Percentiles rank a stretch among this genome's conserved stretches.
phyloP scores from a whole-genome alignment of 1,140 invertebrate species.

The Thaumatotibia leucotreta region DNA sequence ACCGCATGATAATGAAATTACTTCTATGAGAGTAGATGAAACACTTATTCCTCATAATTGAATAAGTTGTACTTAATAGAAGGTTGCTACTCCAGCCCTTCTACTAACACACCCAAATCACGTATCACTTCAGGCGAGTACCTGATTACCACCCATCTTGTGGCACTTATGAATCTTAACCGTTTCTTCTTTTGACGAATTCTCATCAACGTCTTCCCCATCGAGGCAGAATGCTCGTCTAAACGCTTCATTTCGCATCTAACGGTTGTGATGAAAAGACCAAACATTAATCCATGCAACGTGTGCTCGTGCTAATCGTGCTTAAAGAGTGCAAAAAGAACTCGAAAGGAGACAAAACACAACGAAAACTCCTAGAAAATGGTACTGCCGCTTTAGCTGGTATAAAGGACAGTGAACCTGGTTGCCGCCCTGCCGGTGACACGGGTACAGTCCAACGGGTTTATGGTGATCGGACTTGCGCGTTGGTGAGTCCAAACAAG shows the following conservation, averaged over 20 bases:
- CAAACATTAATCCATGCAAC: constrained; percentile 23
- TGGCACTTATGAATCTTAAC: constrained; percentile 50
- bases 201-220: constrained; percentile 39
- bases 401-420: constrained; percentile 84
- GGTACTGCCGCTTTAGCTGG: constrained; percentile 65
- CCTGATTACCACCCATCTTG: constrained; percentile 54
- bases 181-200: constrained; percentile 23
- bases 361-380: constrained; percentile 45
- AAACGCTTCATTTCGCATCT: constrained; percentile 53
- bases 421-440: constrained; percentile 96
- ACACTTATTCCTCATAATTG: constrained; percentile 41
- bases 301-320: constrained; percentile 34
- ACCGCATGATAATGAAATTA: constrained; percentile 44
- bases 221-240: constrained; percentile 46
- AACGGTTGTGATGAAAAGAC: constrained; percentile 34
- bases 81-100: constrained; percentile 14
- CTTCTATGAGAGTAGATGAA: constrained; percentile 23
- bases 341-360: constrained; percentile 27
- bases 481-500: constrained; percentile 90
- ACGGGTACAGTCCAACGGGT: constrained; percentile 93
- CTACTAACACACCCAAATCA: constrained; percentile 18
- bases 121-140: constrained; percentile 30
- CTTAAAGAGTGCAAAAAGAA: constrained; percentile 36
- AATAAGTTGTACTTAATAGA: constrained; percentile 37
- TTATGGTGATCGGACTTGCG: constrained; percentile 93